phyloP scores from a whole-genome alignment of 1,140 invertebrate species.

The Pygmarrhopalites habei region DNA sequence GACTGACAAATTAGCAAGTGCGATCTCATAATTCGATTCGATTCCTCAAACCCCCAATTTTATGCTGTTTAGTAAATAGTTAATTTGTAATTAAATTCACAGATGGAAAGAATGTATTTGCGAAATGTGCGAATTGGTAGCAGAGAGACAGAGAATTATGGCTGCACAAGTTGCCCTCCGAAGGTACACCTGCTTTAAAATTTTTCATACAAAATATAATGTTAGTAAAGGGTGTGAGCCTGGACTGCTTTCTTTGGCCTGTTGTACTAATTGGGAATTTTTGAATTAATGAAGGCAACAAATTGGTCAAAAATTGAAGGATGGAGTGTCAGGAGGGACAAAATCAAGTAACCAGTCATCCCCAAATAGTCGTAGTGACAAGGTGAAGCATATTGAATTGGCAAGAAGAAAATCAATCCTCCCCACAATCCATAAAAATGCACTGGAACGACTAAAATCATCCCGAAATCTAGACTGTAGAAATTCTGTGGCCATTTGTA shows the following conservation, averaged over 20 bases:
- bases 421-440: slow-evolving; percentile 5
- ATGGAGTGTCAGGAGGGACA: not conserved
- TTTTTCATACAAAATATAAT: too few species aligned
- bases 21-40: too few species aligned
- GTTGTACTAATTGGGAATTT: too few species aligned
- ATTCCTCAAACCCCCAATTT: too few species aligned
- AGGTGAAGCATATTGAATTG: not conserved
- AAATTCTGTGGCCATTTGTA: not conserved
- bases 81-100: too few species aligned
- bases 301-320: slow-evolving; percentile 30
- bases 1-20: too few species aligned
- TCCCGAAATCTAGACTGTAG: not conserved
- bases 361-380: not conserved
- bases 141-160: slow-evolving; percentile 81
- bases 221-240: too few species aligned
- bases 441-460: not conserved
- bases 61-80: too few species aligned
- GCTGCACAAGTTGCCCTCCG: slow-evolving; percentile 64
- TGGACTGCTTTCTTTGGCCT: too few species aligned
- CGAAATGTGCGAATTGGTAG: slow-evolving; percentile 75
- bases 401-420: slow-evolving; percentile 3
- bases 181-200: slow-evolving; percentile 42
- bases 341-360: not conserved
- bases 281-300: slow-evolving; percentile 22
- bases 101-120: slow-evolving; percentile 71